These are phyloP conservation scores for Pocillopora damicornis DNA, from an alignment of 64 coral and sea anemone species.

Conservation along the genomic window DNA sequence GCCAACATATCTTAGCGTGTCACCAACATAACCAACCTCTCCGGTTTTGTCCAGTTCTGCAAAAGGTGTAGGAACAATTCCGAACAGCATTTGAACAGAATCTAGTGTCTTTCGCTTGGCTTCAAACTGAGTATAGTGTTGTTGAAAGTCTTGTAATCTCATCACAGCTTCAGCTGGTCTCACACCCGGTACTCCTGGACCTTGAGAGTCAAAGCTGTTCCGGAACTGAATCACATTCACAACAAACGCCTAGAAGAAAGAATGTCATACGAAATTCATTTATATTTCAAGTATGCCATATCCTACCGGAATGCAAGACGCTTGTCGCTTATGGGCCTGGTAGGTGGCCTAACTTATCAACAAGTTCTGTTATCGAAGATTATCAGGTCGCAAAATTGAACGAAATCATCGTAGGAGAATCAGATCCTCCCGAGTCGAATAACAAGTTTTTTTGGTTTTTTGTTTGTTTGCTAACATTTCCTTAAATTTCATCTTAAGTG, in stretches of 20 bases:
- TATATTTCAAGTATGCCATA: not conserved
- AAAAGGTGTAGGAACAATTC: conserved; percentile 78
- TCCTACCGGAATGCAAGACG: no score
- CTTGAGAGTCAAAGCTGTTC: conserved; percentile 98
- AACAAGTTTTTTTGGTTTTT: no score
- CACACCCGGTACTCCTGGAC: conserved; percentile 88
- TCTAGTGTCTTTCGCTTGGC: conserved; percentile 81
- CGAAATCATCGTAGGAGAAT: no score
- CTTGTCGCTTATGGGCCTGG: no score
- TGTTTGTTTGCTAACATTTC: no score
- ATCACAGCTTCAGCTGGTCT: conserved; percentile 88
- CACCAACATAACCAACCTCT: conserved; percentile 54
- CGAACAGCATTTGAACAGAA: conserved; percentile 91
- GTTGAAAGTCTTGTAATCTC: conserved; percentile 86
- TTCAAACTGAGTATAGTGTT: conserved; percentile 90
- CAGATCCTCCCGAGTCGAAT: no score
- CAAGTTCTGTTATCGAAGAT: no score
- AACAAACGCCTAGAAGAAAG: conserved; percentile 84
- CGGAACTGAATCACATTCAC: conserved; percentile 99
- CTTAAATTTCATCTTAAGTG: no score
- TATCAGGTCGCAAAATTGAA: no score
- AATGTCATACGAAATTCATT: not conserved
- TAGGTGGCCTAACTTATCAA: no score
- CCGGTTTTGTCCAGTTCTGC: conserved; percentile 96
- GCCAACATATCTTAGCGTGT: not conserved